A percentile compares a stretch with the other conserved stretches of the same genome.
Evolutionary conservation across 2,113 vertebrate genomes (phyloP).

Genomic region (Fulmarus glacialis): DNA sequence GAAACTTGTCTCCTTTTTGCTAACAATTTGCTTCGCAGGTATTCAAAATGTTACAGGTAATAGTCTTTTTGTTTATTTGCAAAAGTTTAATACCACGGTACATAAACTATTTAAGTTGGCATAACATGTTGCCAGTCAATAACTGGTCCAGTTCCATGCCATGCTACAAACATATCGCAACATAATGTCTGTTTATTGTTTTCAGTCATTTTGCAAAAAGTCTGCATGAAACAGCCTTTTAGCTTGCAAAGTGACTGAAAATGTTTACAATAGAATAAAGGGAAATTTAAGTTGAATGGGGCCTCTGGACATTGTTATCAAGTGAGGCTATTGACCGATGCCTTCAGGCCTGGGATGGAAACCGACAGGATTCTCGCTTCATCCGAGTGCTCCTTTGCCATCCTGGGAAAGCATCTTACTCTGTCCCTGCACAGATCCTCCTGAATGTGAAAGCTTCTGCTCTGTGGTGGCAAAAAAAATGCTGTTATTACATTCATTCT

Average conservation of each 20-base stretch:
- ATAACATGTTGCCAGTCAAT: neutral
- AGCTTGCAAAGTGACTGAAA: neutral
- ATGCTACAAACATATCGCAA: rapidly evolving
- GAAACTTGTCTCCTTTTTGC: neutral
- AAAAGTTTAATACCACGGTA: neutral
- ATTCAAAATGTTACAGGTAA: neutral
- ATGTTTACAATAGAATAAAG: neutral
- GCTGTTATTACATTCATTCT: neutral
- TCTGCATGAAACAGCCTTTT: neutral
- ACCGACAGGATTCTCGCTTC: neutral
- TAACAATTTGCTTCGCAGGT: neutral
- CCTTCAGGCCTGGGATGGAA: neutral
- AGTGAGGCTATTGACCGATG: neutral
- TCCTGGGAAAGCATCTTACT: neutral
- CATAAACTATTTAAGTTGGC: neutral
- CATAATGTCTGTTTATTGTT: neutral
- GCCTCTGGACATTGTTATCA: neutral
- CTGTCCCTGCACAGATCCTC: neutral
- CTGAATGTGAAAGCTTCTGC: neutral
- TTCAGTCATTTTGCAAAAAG: neutral
- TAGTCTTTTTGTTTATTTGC: neutral
- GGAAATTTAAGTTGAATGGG: neutral
- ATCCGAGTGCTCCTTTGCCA: neutral
- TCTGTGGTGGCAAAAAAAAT: neutral
- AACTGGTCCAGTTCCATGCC: rapidly evolving